Conservation (phyloP, 1,140 invertebrate species). For the Aphelinus atriplicis region DNA sequence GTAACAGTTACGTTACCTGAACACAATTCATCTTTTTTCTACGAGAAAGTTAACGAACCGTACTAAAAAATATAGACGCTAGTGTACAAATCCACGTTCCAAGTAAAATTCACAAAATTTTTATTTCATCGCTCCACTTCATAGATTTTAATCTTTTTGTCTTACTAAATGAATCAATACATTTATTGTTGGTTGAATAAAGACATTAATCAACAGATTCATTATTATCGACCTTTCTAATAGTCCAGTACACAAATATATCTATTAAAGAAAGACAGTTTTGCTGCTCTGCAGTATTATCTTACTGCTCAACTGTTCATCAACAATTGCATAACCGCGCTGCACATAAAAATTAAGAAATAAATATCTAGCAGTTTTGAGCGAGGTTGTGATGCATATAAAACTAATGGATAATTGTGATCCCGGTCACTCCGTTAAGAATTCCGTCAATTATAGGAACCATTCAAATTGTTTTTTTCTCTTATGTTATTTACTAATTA, state of each 20-base stretch:
- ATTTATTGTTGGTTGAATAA: constrained; percentile 29
- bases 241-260: constrained; percentile 19
- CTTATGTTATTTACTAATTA: not conserved
- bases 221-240: constrained; percentile 26
- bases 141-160: constrained; percentile 11
- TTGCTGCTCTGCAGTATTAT: too few species aligned
- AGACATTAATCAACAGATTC: constrained; percentile 27
- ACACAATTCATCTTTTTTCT: constrained; percentile 15
- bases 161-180: constrained; percentile 27
- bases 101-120: constrained; percentile 28
- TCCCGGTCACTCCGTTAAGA: not conserved
- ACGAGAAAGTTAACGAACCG: constrained; percentile 27
- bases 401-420: constrained; percentile 15
- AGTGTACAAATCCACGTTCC: not conserved
- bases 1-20: constrained; percentile 17
- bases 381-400: constrained; percentile 14
- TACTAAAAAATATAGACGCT: constrained; percentile 26
- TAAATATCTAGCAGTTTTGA: constrained; percentile 11
- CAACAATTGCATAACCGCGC: too few species aligned
- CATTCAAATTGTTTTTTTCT: not conserved
- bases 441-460: constrained; percentile 31
- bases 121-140: not conserved
- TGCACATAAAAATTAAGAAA: not conserved
- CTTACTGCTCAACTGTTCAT: too few species aligned
- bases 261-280: too few species aligned